Conservation (phyloP, 2,888 invertebrate species). For the Meteorus cinctellus region DNA sequence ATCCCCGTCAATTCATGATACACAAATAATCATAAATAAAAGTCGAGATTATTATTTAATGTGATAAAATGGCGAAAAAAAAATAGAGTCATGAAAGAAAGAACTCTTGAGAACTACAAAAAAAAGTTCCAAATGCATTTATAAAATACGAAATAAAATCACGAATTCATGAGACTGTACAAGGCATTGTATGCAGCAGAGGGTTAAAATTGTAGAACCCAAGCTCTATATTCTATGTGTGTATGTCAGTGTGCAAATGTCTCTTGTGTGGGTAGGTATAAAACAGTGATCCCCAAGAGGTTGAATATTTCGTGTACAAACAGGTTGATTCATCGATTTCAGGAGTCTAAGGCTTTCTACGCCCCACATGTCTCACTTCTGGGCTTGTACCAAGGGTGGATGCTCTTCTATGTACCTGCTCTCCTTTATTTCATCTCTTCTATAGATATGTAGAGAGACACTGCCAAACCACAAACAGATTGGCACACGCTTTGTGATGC, state of each 20-base stretch:
- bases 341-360: slow-evolving; percentile 12
- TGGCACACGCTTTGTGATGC: neutral
- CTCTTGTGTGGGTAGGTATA: neutral
- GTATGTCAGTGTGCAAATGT: neutral
- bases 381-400: neutral
- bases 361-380: slow-evolving; percentile 20
- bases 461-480: neutral
- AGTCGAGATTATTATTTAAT: too few species aligned
- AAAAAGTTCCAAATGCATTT: too few species aligned
- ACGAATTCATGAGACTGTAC: too few species aligned
- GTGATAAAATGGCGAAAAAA: too few species aligned
- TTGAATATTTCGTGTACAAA: slow-evolving; percentile 14
- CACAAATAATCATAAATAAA: too few species aligned
- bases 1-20: too few species aligned
- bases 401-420: neutral
- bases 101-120: too few species aligned
- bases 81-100: too few species aligned
- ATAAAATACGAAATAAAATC: too few species aligned
- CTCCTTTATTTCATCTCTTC: neutral
- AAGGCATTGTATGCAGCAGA: too few species aligned
- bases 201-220: neutral
- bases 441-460: neutral
- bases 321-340: slow-evolving; percentile 39
- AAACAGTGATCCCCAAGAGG: neutral
- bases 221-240: neutral